Percentiles rank a stretch among this genome's conserved stretches.
phyloP scores from a whole-genome alignment of 2,888 invertebrate species.

The Napeogenes sylphis region DNA sequence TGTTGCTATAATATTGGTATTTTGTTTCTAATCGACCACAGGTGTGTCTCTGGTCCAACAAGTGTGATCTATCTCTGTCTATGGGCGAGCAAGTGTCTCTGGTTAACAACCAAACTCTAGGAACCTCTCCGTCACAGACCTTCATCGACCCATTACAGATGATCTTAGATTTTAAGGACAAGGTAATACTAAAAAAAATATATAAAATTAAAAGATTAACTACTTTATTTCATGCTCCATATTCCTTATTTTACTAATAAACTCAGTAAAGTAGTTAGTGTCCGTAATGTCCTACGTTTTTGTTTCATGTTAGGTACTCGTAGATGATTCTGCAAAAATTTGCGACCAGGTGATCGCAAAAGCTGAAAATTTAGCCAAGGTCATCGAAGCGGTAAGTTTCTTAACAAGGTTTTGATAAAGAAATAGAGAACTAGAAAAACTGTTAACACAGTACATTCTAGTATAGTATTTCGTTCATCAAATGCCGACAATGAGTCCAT shows the following conservation, averaged over 20 bases:
- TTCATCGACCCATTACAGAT: conserved; percentile 56
- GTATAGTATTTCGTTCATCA: no score
- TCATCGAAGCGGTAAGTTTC: conserved; percentile 45
- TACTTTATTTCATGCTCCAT: no score
- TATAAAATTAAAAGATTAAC: no score
- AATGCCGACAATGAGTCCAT: no score
- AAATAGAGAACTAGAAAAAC: neutral
- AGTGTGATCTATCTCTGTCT: conserved; percentile 93
- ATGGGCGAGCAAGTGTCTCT: conserved; percentile 79
- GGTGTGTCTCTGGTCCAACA: conserved; percentile 95
- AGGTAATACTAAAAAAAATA: conserved; percentile 37
- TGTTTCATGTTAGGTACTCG: conserved; percentile 44
- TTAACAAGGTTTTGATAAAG: neutral
- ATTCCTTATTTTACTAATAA: no score
- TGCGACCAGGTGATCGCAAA: conserved; percentile 47
- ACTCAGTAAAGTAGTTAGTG: no score
- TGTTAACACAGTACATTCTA: no score
- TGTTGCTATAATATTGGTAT: no score
- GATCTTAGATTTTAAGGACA: conserved; percentile 53
- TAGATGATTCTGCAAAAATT: conserved; percentile 58
- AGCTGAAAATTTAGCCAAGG: conserved; percentile 44
- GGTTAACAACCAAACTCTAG: conserved; percentile 48
- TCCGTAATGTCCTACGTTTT: neutral
- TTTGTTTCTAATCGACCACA: conserved; percentile 41
- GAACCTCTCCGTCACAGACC: conserved; percentile 15